Evolutionary conservation across 2,113 vertebrate genomes (phyloP).

Genomic region (Cygnus atratus): DNA sequence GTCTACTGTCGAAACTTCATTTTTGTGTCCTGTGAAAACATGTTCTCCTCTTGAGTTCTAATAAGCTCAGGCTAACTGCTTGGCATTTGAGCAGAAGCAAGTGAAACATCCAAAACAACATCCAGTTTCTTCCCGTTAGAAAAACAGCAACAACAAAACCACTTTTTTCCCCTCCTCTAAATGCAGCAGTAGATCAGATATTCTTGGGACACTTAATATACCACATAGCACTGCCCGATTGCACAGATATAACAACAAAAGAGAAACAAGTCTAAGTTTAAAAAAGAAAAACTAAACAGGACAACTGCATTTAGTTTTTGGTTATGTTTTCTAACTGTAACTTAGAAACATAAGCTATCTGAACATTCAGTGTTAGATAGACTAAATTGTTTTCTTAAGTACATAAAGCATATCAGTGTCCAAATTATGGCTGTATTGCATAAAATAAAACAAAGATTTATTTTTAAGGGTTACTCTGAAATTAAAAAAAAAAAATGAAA

Average conservation of each 20-base stretch:
- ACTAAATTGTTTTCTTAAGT: background rate
- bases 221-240: background rate
- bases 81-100: conserved; percentile 41
- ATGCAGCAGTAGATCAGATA: conserved; percentile 21
- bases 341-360: background rate
- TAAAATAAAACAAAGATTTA: background rate
- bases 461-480: background rate
- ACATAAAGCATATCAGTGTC: background rate
- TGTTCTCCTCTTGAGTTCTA: background rate
- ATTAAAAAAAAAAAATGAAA: background rate
- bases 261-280: background rate
- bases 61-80: background rate
- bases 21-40: background rate
- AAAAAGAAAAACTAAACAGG: background rate
- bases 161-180: background rate
- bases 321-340: background rate
- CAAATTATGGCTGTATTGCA: background rate
- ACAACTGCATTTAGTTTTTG: background rate
- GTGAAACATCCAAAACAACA: background rate
- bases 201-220: conserved; percentile 40
- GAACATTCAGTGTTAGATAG: background rate
- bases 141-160: background rate
- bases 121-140: conserved; percentile 21
- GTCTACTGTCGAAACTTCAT: background rate
- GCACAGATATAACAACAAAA: conserved; percentile 22